phyloP scores from a whole-genome alignment of 2,888 invertebrate genomes.

The Cylloceria caligata region DNA sequence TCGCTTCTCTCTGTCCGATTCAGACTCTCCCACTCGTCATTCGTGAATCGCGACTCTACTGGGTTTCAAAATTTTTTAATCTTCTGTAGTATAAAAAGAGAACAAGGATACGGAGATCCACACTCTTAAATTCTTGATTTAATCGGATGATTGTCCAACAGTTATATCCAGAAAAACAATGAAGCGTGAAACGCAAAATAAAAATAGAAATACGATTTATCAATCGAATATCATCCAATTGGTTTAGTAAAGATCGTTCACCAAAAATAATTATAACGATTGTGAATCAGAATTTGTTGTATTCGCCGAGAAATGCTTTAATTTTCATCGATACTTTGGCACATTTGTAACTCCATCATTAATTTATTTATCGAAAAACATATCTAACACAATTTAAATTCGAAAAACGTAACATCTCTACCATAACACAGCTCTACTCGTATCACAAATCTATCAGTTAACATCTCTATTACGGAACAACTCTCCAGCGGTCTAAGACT shows the following conservation, averaged over 20 bases:
- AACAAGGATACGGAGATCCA: not conserved
- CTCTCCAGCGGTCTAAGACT: no score
- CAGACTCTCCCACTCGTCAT: constrained; percentile 21
- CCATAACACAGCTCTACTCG: no score
- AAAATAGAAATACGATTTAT: not conserved
- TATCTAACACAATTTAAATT: no score
- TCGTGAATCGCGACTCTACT: constrained; percentile 19
- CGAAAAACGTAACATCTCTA: no score
- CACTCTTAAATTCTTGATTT: constrained; percentile 14
- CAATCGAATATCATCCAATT: not conserved
- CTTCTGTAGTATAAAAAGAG: not conserved
- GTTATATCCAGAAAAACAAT: not conserved
- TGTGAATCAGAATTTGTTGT: not conserved
- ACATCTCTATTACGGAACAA: no score
- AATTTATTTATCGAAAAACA: no score
- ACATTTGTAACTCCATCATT: no score
- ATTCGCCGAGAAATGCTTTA: no score
- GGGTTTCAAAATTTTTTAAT: constrained; percentile 31
- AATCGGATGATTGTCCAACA: not conserved
- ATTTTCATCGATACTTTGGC: no score
- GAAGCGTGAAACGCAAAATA: not conserved
- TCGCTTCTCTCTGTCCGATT: constrained; percentile 10
- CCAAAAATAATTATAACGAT: not conserved
- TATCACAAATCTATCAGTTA: no score
- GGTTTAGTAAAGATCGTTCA: not conserved